These are phyloP conservation scores for Sitophilus oryzae DNA, from an alignment of 1,140 invertebrate species.

Conservation along the genomic window DNA sequence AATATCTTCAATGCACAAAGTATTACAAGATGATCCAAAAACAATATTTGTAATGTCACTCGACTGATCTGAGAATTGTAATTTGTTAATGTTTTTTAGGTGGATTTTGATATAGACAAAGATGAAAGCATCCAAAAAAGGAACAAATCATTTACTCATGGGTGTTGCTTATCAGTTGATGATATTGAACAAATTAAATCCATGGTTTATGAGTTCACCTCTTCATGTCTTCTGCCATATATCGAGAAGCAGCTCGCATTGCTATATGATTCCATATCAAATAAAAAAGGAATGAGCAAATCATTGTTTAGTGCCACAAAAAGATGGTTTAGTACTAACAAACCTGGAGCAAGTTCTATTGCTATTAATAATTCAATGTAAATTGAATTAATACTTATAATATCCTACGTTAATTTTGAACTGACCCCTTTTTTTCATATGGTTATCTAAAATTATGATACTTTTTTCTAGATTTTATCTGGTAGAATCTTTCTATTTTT, in stretches of 20 bases:
- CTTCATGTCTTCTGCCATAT: slow-evolving; percentile 82
- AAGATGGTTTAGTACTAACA: slow-evolving; percentile 88
- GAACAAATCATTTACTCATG: slow-evolving; percentile 49
- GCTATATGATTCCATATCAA: slow-evolving; percentile 78
- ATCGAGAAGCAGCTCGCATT: slow-evolving; percentile 79
- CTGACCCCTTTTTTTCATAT: too few species aligned
- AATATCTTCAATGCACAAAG: not conserved
- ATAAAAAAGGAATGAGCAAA: slow-evolving; percentile 86
- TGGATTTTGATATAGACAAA: slow-evolving; percentile 23
- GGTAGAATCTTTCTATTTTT: not conserved
- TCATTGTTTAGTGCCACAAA: slow-evolving; percentile 90
- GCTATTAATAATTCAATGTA: slow-evolving; percentile 77
- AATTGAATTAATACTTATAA: too few species aligned
- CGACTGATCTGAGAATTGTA: not conserved
- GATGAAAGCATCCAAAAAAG: slow-evolving; percentile 24
- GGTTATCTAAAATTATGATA: too few species aligned
- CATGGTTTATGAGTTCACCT: slow-evolving; percentile 83
- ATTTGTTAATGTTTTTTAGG: slow-evolving; percentile 5
- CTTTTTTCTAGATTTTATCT: too few species aligned
- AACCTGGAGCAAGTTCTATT: slow-evolving; percentile 55
- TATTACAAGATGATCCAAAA: not conserved
- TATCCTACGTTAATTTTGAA: too few species aligned
- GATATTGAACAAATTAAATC: slow-evolving; percentile 80
- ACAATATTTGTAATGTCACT: not conserved
- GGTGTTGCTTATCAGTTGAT: slow-evolving; percentile 66